These are phyloP conservation scores for Terebella lapidaria DNA, from an alignment of 2,888 invertebrate genomes.

Conservation along the genomic window DNA sequence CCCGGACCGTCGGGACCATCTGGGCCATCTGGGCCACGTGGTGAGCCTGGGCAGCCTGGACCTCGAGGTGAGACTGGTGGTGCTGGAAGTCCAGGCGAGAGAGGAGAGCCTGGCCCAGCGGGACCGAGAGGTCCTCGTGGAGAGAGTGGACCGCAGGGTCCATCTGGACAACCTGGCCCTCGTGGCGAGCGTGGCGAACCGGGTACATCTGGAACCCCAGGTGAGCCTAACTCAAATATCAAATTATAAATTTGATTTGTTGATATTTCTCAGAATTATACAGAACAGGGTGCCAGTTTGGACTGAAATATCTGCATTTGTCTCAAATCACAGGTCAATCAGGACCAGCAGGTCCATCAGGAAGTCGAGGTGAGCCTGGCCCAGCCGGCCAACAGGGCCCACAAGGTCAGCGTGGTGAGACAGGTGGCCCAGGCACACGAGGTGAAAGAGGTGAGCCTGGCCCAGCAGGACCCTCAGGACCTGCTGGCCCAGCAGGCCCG, in stretches of 20 bases:
- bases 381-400: background rate
- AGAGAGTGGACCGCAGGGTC: conserved; percentile 15
- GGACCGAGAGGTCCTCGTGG: conserved; percentile 20
- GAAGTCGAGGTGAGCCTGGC: conserved; percentile 9
- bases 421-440: conserved; percentile 33
- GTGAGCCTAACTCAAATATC: conserved; percentile 29
- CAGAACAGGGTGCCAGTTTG: no score
- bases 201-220: conserved; percentile 33
- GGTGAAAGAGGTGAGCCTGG: conserved; percentile 29
- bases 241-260: no score
- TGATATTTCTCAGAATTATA: no score
- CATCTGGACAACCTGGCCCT: conserved; percentile 11
- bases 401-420: background rate
- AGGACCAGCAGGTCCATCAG: conserved; percentile 9
- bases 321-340: conserved; percentile 26
- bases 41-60: conserved; percentile 11
- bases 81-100: conserved; percentile 5
- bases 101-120: background rate
- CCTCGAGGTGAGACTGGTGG: conserved; percentile 6
- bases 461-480: conserved; percentile 2
- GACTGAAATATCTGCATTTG: conserved; percentile 29
- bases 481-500: background rate
- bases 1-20: conserved; percentile 1
- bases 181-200: conserved; percentile 9
- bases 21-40: conserved; percentile 12